Percentiles rank a stretch among this genome's conserved stretches.
Evolutionary conservation across 2,797 vertebrate genomes (phyloP).

Genomic region (Emydoidea blandingii): DNA sequence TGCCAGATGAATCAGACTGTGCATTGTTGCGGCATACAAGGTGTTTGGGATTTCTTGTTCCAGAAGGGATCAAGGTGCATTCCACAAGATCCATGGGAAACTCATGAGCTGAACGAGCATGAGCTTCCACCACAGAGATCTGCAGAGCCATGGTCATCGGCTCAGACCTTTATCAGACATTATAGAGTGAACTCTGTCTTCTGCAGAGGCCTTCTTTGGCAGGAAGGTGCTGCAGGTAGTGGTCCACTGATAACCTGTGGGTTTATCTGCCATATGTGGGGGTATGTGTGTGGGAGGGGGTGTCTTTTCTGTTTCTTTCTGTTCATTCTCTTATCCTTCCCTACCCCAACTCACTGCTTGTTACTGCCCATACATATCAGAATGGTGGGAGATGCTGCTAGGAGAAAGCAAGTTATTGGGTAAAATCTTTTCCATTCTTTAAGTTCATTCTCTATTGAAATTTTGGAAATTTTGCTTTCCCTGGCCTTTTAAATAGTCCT

Average conservation of each 20-base stretch:
- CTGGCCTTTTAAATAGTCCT: no score
- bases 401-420: no score
- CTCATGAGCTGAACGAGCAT: not conserved
- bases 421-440: no score
- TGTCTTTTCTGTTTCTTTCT: no score
- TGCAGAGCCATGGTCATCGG: not conserved
- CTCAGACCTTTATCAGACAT: not conserved
- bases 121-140: not conserved
- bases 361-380: not conserved
- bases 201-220: not conserved
- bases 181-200: not conserved
- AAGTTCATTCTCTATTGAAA: no score
- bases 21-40: no score
- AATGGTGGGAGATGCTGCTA: no score
- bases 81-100: not conserved
- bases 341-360: not conserved
- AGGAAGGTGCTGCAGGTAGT: not conserved
- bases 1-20: no score
- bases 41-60: no score
- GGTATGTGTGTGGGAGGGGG: no score
- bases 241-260: not conserved
- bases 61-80: no score
- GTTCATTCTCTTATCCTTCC: not conserved
- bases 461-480: no score
- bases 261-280: not conserved